phyloP scores from a whole-genome alignment of 2,888 invertebrate species.

The Xanthia togata region DNA sequence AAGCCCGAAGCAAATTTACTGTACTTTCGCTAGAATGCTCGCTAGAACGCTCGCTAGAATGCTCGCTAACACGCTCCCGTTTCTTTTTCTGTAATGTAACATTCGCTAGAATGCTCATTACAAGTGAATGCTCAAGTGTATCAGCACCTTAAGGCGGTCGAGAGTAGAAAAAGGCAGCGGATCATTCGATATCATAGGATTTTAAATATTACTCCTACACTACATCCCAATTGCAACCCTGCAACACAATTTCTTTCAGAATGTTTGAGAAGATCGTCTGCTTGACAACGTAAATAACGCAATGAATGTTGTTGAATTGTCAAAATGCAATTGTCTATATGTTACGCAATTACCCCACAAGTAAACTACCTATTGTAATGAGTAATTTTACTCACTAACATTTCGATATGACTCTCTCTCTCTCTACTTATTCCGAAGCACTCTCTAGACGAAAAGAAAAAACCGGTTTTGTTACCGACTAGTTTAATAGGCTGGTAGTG shows the following conservation, averaged over 20 bases:
- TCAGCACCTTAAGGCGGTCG: neutral
- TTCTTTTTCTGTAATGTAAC: no score
- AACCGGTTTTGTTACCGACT: no score
- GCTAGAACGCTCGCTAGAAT: no score
- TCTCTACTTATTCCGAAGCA: neutral
- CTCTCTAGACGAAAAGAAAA: neutral
- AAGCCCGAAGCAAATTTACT: no score
- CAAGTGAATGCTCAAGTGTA: no score
- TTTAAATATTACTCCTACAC: no score
- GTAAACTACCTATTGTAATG: neutral
- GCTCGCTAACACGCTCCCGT: no score
- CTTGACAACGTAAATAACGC: neutral
- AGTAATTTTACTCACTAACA: neutral
- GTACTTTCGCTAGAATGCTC: no score
- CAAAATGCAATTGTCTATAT: neutral
- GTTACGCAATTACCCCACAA: neutral
- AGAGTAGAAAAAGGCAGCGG: neutral
- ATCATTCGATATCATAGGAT: neutral
- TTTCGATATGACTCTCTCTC: neutral
- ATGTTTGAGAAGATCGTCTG: neutral
- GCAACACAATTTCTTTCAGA: neutral
- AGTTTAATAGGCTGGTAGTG: neutral
- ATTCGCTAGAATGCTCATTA: no score
- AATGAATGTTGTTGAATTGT: neutral
- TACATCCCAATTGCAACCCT: no score